Conservation (phyloP, 2,888 invertebrate species). For the Asteroscopus sphinx region DNA sequence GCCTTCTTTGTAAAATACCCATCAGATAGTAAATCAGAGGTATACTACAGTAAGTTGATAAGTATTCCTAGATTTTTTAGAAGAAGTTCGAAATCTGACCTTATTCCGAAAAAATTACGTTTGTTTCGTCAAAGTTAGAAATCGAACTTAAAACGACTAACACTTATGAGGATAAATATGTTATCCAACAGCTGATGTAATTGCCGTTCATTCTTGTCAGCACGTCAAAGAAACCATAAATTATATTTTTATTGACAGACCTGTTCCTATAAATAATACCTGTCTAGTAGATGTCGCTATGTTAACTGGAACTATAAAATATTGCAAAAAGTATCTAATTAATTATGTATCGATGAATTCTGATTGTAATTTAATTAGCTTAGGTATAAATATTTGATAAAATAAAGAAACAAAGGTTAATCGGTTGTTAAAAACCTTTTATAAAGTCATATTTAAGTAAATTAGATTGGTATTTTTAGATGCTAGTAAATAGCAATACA, state of each 20-base stretch:
- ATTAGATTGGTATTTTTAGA: background rate
- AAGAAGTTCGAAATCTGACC: too few species aligned
- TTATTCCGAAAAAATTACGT: too few species aligned
- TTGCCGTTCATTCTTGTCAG: slow-evolving; percentile 35
- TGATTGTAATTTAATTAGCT: slow-evolving; percentile 40
- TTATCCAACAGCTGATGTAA: slow-evolving; percentile 29
- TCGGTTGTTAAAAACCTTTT: slow-evolving; percentile 3
- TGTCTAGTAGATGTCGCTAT: slow-evolving; percentile 33
- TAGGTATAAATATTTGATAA: slow-evolving; percentile 22
- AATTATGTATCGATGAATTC: slow-evolving; percentile 32
- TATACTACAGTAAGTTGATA: too few species aligned
- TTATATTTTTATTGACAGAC: slow-evolving; percentile 51
- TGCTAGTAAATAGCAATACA: too few species aligned
- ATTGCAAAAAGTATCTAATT: slow-evolving; percentile 32
- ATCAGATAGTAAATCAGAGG: too few species aligned
- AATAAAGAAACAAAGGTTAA: slow-evolving; percentile 6
- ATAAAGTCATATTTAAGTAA: background rate
- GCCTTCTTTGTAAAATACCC: too few species aligned
- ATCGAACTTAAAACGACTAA: background rate
- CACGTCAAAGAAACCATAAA: slow-evolving; percentile 53
- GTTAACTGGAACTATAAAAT: slow-evolving; percentile 29
- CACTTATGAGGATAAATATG: slow-evolving; percentile 6
- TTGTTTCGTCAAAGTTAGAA: too few species aligned
- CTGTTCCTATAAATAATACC: slow-evolving; percentile 41
- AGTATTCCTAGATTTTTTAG: too few species aligned